A percentile compares a stretch with the other conserved stretches of the same genome.
Evolutionary conservation across 1,140 invertebrate species (phyloP).

Genomic region (Brachionus asplanchnoidis): DNA sequence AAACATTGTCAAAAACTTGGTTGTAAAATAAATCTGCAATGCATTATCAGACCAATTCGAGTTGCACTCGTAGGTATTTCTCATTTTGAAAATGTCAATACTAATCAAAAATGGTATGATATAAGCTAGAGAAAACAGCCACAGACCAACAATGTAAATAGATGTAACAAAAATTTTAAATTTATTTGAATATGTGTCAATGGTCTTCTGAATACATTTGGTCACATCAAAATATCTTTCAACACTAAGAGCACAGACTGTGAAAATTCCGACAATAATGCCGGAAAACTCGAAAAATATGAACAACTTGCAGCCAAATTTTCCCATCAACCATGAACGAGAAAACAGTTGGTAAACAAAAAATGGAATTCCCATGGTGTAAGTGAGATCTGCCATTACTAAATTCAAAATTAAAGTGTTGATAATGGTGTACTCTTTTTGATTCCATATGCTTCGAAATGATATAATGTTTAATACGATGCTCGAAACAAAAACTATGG

Average conservation of each 20-base stretch:
- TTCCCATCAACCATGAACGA: neutral
- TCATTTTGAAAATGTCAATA: neutral
- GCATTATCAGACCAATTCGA: neutral
- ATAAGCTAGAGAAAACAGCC: neutral
- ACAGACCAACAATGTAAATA: neutral
- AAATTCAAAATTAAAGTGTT: slow-evolving; percentile 22
- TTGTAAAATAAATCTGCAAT: neutral
- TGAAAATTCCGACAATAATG: slow-evolving; percentile 24
- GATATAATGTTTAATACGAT: slow-evolving; percentile 2
- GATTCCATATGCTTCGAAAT: neutral
- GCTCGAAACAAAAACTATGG: neutral
- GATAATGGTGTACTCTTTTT: slow-evolving; percentile 10
- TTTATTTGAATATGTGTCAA: slow-evolving; percentile 17
- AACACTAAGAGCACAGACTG: slow-evolving; percentile 10
- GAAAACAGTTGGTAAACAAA: slow-evolving; percentile 10
- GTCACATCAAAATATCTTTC: slow-evolving; percentile 37
- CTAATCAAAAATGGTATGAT: slow-evolving; percentile 14
- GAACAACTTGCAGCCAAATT: slow-evolving; percentile 9
- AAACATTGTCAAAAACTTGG: slow-evolving; percentile 1
- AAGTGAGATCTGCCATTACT: slow-evolving; percentile 15
- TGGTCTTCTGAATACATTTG: neutral
- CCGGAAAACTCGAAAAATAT: slow-evolving; percentile 24
- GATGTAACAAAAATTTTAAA: slow-evolving; percentile 1
- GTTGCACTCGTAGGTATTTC: neutral
- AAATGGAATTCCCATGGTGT: slow-evolving; percentile 28